Evolutionary conservation across 1,140 invertebrate species (phyloP), one percentile per base, ranked within the genome.

Genomic region (Aphelenchoides besseyi): DNA sequence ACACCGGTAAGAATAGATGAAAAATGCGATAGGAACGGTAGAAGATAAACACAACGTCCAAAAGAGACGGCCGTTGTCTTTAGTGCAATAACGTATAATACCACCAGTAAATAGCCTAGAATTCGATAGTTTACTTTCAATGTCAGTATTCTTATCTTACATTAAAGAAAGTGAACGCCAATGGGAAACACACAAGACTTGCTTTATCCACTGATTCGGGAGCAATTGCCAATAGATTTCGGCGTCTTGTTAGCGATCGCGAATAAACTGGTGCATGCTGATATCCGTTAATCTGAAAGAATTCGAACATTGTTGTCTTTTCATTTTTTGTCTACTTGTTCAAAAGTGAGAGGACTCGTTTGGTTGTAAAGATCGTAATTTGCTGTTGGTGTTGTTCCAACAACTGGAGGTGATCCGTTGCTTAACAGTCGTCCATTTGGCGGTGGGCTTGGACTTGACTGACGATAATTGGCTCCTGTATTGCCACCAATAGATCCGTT

Each of bases 131-230:
- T 18, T 28, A 26, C 32, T 41, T 53, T 29, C 9, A 37, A 36
- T 26, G n/a, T 8, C 2, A 36, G 35, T n/a, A 53, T 33, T 9
- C 12, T 41, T 37, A 35, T 66, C 66, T 72, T 53, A 79, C 76
- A 75, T 77, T 80, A 57, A 79, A 79, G 16, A 80, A 68, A 36
- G 74, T 77, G 57, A 80, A 79, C 3, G 86, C 76, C 35, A 83
- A 48, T 9, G 82, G 82, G 54, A 83, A 83, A 26, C 68, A 67
- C n/a, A 83, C 82, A 35, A 84, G 82, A n/a, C 73, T 78, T 16
- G 84, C 61, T 48, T 84, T 84, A 72, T 83, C 82, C 33, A 83
- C 77, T n/a, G 70, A 74, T 57, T 83, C 82, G 18, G 82, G 81
- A 37, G 79, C 72, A 26, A 82, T 74, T 23, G 70, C 30, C 3